Percentiles rank a stretch among this genome's conserved stretches.
Evolutionary conservation across 2,888 invertebrate genomes (phyloP).

Genomic region (Volucella zonaria): DNA sequence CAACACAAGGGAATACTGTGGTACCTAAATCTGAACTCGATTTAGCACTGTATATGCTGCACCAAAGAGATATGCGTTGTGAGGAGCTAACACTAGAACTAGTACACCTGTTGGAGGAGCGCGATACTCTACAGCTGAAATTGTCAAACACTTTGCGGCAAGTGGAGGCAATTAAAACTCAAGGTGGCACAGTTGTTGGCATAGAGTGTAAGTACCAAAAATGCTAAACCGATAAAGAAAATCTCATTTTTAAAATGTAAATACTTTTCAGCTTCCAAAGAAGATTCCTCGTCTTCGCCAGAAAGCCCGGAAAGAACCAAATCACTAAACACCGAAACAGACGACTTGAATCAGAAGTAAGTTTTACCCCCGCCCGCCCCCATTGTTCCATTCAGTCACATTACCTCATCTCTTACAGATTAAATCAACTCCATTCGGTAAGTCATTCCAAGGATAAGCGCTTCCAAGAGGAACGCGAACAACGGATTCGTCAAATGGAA

Average conservation of each 20-base stretch:
- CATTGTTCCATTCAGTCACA: not conserved
- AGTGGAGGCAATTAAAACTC: slow-evolving; percentile 85
- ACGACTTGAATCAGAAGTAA: slow-evolving; percentile 80
- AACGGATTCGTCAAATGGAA: slow-evolving; percentile 89
- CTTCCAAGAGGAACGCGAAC: slow-evolving; percentile 89
- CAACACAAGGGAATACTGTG: slow-evolving; percentile 43
- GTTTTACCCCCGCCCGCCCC: not conserved
- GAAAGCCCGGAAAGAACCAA: slow-evolving; percentile 71
- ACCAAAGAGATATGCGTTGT: slow-evolving; percentile 92
- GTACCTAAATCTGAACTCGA: slow-evolving; percentile 87
- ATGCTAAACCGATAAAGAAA: not conserved
- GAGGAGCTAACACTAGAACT: slow-evolving; percentile 93
- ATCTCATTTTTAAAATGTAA: not conserved
- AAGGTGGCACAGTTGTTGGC: slow-evolving; percentile 26
- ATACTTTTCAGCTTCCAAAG: slow-evolving; percentile 42
- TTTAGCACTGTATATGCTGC: slow-evolving; percentile 91
- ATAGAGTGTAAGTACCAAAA: slow-evolving; percentile 76
- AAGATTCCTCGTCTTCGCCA: slow-evolving; percentile 61
- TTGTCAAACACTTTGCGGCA: slow-evolving; percentile 91
- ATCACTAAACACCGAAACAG: slow-evolving; percentile 62
- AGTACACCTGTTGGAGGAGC: slow-evolving; percentile 91
- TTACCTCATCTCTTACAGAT: slow-evolving; percentile 70
- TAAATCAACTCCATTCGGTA: slow-evolving; percentile 89
- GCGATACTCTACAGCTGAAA: slow-evolving; percentile 92
- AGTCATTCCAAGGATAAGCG: slow-evolving; percentile 90